These are phyloP conservation scores for Odocoileus hemionus DNA, from an alignment of 2,113 vertebrate genomes.

Conservation along the genomic window DNA sequence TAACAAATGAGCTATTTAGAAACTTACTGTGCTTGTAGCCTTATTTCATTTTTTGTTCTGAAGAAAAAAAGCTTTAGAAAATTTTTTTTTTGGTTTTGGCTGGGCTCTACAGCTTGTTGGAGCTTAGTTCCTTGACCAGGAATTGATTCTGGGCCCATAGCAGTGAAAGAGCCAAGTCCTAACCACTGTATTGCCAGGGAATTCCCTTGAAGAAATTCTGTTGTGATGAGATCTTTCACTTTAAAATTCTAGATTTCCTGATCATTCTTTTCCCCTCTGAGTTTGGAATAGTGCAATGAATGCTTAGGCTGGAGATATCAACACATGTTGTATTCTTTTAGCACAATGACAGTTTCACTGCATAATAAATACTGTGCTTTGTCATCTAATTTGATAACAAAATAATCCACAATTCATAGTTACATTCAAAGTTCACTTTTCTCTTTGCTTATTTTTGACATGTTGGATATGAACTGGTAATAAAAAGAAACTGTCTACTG, in stretches of 20 bases:
- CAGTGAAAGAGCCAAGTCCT: not conserved
- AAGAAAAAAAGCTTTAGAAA: not conserved
- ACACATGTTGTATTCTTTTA: not conserved
- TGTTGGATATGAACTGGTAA: not conserved
- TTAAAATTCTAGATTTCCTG: not conserved
- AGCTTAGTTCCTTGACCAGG: not conserved
- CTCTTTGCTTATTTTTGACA: not conserved
- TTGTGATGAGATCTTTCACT: not conserved
- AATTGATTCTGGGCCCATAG: not conserved
- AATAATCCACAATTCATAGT: not conserved
- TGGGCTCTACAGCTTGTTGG: not conserved
- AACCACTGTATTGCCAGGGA: not conserved
- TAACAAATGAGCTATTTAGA: not conserved
- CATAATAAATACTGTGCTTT: not conserved
- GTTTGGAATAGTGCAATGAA: not conserved
- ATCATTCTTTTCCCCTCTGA: not conserved
- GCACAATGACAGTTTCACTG: not conserved
- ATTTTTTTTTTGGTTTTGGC: not conserved
- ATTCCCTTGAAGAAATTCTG: not conserved
- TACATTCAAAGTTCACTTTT: not conserved
- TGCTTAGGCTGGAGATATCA: not conserved
- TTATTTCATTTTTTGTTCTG: not conserved
- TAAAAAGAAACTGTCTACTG: not conserved
- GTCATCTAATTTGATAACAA: not conserved
- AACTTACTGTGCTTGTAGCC: not conserved